phyloP scores from a whole-genome alignment of 2,797 vertebrate species.

The Melanotaenia maccullochi region DNA sequence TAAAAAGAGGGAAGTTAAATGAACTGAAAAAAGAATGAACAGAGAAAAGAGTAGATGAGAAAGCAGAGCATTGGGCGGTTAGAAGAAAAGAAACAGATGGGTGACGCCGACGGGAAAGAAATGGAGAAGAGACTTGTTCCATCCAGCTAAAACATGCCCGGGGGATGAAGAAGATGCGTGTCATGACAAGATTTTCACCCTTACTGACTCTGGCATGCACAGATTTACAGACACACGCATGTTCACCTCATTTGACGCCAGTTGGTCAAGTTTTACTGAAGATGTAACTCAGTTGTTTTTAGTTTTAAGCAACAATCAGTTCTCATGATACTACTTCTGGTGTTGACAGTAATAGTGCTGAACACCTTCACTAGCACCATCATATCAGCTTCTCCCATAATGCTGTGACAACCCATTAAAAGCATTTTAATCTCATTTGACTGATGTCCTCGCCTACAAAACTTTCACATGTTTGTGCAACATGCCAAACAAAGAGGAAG shows the following conservation, averaged over 20 bases:
- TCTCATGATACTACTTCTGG: neutral
- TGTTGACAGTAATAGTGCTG: neutral
- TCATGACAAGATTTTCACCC: conserved; percentile 55
- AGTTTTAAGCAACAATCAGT: neutral
- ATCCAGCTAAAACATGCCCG: conserved; percentile 31
- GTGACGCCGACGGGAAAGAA: conserved; percentile 13
- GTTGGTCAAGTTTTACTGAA: conserved; percentile 20
- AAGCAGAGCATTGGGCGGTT: neutral
- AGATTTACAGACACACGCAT: conserved; percentile 18
- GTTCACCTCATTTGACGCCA: conserved; percentile 4
- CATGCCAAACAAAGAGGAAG: neutral
- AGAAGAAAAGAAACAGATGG: neutral
- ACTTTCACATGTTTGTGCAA: conserved; percentile 24
- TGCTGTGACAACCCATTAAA: conserved; percentile 64
- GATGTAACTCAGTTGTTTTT: conserved; percentile 10
- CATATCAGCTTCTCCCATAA: conserved; percentile 33
- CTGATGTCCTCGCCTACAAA: conserved; percentile 43
- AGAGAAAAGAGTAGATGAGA: neutral
- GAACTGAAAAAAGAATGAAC: neutral
- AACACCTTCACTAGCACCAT: conserved; percentile 10
- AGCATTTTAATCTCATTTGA: conserved; percentile 51
- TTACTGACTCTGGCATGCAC: conserved; percentile 35
- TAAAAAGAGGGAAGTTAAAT: conserved; percentile 4
- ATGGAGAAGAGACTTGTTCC: conserved; percentile 40
- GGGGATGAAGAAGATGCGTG: conserved; percentile 36